A percentile compares a stretch with the other conserved stretches of the same genome.
Evolutionary conservation across 2,113 vertebrate species (phyloP).

Genomic region (Megaleporinus macrocephalus): DNA sequence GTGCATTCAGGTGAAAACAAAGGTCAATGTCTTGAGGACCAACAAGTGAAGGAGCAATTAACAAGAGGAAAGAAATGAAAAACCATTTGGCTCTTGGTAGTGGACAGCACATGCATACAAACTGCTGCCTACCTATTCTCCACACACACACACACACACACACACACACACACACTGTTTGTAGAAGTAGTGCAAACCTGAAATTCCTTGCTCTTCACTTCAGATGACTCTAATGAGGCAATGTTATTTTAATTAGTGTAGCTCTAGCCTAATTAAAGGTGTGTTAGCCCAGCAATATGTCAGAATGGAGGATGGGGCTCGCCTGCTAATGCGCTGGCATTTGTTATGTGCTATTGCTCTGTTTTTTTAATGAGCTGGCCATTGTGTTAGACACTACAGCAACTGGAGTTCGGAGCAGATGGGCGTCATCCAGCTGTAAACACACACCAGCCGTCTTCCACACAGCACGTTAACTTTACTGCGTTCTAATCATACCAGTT

Average conservation of each 20-base stretch:
- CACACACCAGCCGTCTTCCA: neutral
- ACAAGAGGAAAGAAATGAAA: neutral
- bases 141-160: neutral
- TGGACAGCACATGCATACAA: neutral
- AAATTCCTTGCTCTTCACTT: neutral
- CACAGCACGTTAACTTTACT: no score
- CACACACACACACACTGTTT: neutral
- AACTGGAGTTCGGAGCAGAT: conserved; percentile 14
- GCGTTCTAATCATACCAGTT: neutral
- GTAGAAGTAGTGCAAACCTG: neutral
- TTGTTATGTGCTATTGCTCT: neutral
- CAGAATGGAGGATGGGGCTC: neutral
- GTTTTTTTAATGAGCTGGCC: neutral
- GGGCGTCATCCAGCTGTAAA: neutral
- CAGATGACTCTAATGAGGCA: neutral
- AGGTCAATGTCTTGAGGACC: neutral
- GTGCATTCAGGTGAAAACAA: neutral
- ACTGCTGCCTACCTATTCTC: neutral
- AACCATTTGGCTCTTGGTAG: conserved; percentile 20
- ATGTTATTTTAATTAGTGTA: conserved; percentile 11
- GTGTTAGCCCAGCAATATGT: conserved; percentile 9
- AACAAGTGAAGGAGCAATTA: conserved; percentile 15
- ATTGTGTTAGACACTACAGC: neutral
- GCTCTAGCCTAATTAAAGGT: conserved; percentile 23
- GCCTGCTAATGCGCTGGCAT: conserved; percentile 26